Base-by-base conservation (phyloP, 2,113 vertebrate genomes). In the Ciconia boyciana region DNA sequence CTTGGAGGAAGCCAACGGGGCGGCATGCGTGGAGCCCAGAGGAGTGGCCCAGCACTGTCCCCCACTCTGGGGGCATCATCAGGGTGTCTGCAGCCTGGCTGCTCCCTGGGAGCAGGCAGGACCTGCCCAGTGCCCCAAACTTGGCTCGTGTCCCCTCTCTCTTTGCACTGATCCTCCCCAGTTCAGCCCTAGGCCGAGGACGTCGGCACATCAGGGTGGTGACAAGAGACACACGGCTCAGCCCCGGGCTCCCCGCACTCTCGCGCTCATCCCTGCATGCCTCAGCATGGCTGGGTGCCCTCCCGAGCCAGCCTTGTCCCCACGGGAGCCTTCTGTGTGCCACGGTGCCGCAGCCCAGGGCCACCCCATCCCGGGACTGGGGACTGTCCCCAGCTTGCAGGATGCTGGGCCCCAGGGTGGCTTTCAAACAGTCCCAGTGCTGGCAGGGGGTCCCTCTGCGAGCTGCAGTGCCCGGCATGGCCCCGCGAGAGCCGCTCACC, bases 401-500 rank as follows among this genome's bases (percentile, higher is more conserved):
- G 8, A 2, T 1, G 3, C 16, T 25, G 81, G 26, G 36, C 8
- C 39, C 54, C 31, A 2, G 7, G 14, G 68, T 12, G 71, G 39
- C 36, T 39, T 43, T 11, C 10, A 14, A 26, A 31, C 28, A 6
- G 31, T 19, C 65, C 16, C 52, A 3, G 19, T 3, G 0, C 43
- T 34, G 77, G 46, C 43, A 29, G 16, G 5, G n/a, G 34, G 13
- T 69, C 51, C 32, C 2, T 4, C 28, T 22, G 22, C 2, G 7
- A 71, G 18, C 48, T 22, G 31, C 36, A 18, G 32, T 2, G 7
- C 44, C 29, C 5, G 1, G 13, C 31, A 41, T 5, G 3, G 21
- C 22, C 31, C 52, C 1, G 0, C 0, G 0, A 32, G 68, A 66
- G 29, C 43, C 0, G 0, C 61, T 25, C 51, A 1, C 16, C 1